These are phyloP conservation scores for Mylabris phalerata DNA, from an alignment of 1,140 invertebrate species.

Conservation along the genomic window DNA sequence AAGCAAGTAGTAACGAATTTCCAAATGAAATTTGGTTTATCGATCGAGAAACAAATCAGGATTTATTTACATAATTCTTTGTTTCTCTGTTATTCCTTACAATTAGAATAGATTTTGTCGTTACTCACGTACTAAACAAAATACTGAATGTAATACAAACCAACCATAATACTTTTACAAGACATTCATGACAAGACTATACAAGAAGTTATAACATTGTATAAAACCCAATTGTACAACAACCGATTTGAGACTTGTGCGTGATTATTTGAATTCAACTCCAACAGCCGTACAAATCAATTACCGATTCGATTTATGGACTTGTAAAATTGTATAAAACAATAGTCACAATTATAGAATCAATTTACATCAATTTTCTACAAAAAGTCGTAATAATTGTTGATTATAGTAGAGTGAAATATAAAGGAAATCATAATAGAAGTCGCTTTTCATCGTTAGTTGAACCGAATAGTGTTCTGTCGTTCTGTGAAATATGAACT, in stretches of 20 bases:
- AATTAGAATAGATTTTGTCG: too few species aligned
- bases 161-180: neutral
- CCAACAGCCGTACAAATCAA: constrained; percentile 16
- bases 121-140: neutral
- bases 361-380: neutral
- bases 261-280: neutral
- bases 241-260: constrained; percentile 2
- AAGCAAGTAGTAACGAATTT: too few species aligned
- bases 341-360: neutral
- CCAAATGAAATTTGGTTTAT: too few species aligned
- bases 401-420: too few species aligned
- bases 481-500: constrained; percentile 21
- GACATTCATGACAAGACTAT: constrained; percentile 2
- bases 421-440: too few species aligned
- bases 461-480: too few species aligned
- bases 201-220: constrained; percentile 9
- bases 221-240: neutral
- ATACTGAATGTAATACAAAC: neutral
- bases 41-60: too few species aligned
- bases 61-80: too few species aligned
- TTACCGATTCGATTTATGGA: constrained; percentile 12
- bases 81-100: too few species aligned
- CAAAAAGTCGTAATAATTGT: too few species aligned
- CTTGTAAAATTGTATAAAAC: constrained; percentile 12
- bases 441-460: too few species aligned